These are phyloP conservation scores for Hecatera dysodea DNA, from an alignment of 2,888 invertebrate genomes.

Conservation along the genomic window DNA sequence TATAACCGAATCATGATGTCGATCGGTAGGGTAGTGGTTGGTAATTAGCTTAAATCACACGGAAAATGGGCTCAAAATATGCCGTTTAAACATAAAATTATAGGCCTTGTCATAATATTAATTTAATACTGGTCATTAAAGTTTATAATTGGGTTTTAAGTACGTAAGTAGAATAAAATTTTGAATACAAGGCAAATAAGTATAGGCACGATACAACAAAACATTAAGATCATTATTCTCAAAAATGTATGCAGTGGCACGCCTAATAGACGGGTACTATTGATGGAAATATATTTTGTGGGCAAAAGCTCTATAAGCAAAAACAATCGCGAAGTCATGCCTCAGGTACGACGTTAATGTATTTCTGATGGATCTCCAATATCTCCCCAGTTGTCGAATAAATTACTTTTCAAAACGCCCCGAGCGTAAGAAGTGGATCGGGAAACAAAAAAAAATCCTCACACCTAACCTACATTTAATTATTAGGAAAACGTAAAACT, in stretches of 20 bases:
- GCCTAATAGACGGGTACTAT: slow-evolving; percentile 42
- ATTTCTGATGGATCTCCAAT: slow-evolving; percentile 89
- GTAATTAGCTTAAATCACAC: slow-evolving; percentile 63
- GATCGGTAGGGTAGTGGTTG: slow-evolving; percentile 56
- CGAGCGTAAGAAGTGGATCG: slow-evolving; percentile 50
- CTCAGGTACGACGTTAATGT: slow-evolving; percentile 85
- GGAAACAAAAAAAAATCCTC: slow-evolving; percentile 41
- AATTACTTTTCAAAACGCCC: slow-evolving; percentile 75
- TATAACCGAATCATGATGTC: slow-evolving; percentile 47
- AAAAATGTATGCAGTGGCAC: slow-evolving; percentile 15
- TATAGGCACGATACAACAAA: slow-evolving; percentile 11
- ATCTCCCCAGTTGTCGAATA: slow-evolving; percentile 81
- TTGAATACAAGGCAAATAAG: slow-evolving; percentile 12
- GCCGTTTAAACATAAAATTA: slow-evolving; percentile 45
- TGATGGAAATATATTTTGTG: slow-evolving; percentile 62
- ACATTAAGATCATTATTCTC: slow-evolving; percentile 3
- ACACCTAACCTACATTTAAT: slow-evolving; percentile 44
- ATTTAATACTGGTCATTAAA: slow-evolving; percentile 42
- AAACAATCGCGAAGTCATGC: slow-evolving; percentile 79
- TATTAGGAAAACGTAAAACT: slow-evolving; percentile 10
- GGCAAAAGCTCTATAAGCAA: slow-evolving; percentile 68
- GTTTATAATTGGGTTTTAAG: slow-evolving; percentile 44
- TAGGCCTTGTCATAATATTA: slow-evolving; percentile 37
- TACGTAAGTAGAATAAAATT: slow-evolving; percentile 20
- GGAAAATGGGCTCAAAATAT: slow-evolving; percentile 46